Percentiles rank a stretch among this genome's conserved stretches.
These are phyloP conservation scores for Nephrotoma guestfalica DNA, from an alignment of 2,888 invertebrate genomes.

Conservation along the genomic window DNA sequence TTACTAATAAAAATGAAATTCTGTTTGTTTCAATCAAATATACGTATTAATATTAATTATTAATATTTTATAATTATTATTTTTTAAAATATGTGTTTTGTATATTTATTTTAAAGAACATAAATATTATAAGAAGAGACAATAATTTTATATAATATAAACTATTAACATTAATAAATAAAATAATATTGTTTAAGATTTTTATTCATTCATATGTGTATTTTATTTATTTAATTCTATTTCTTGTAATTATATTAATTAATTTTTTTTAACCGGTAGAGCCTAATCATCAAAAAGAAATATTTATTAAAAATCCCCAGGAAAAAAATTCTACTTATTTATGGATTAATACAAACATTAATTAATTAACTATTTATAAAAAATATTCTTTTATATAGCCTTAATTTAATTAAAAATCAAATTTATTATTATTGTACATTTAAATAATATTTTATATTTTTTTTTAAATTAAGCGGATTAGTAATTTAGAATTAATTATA, in stretches of 20 bases:
- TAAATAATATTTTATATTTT: background rate
- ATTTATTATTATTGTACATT: background rate
- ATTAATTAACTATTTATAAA: background rate
- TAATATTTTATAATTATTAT: background rate
- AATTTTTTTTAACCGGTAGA: background rate
- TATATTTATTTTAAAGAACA: background rate
- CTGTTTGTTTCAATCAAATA: background rate
- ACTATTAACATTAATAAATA: background rate
- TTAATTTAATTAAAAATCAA: background rate
- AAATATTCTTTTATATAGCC: background rate
- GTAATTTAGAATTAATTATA: background rate
- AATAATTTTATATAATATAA: background rate
- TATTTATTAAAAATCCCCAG: background rate
- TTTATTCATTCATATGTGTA: background rate
- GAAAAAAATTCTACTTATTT: background rate
- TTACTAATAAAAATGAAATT: background rate
- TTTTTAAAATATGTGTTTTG: background rate
- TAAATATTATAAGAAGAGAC: background rate
- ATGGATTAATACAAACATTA: background rate
- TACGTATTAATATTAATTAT: background rate
- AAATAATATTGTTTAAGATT: background rate
- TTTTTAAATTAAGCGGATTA: background rate
- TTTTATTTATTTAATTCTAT: background rate
- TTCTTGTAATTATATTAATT: background rate
- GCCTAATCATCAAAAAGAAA: background rate